Base-by-base conservation (phyloP, 1,140 invertebrate genomes). In the Drosophila malerkotliana region DNA sequence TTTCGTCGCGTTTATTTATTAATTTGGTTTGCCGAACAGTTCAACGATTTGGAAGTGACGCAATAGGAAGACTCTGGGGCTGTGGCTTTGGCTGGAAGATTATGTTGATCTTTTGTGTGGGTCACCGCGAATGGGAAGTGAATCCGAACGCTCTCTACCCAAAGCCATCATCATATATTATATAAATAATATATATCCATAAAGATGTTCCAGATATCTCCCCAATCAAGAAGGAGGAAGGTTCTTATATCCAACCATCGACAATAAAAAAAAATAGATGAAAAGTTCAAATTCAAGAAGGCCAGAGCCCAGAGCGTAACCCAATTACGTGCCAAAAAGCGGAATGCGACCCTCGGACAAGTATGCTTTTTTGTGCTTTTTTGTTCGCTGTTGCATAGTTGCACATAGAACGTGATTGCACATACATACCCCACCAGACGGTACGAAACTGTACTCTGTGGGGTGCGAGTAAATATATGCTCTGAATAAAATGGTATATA, bases 281-380 rank as follows among this genome's bases (percentile, higher is more conserved):
- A 47, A 15, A 4, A 53, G 47, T 63, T 34, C 30, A 37, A 7
- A 45, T 14, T 6, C 51, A 73, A 80, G 82, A 87, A 85, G 82
- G 82, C 82, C 81, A 77, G 57, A 77, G 57, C 49, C 39, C 68
- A 60, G 72, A 62, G 63, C 59, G 74, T 81, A 84, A 84, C 81
- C 81, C 68, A 85, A 85, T 87, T 85, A 85, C 81, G 82, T 85
- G 81, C 81, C 79, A 73, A 83, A 83, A 72, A 74, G 80, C 80
- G 78, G 84, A 85, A 78, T 75, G 82, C 78, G 82, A 85, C 81
- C 81, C 78, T 73, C 82, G 84, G 79, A 75, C 72, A 74, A 58
- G 63, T 74, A 84, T 84, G 54, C 60, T 67, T 57, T 56, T 68
- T 55, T 54, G 39, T 53, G 15, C 10, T n/a, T 49, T 24, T 47